phyloP scores from a whole-genome alignment of 2,113 vertebrate genomes.

The Cygnus buccinator region DNA sequence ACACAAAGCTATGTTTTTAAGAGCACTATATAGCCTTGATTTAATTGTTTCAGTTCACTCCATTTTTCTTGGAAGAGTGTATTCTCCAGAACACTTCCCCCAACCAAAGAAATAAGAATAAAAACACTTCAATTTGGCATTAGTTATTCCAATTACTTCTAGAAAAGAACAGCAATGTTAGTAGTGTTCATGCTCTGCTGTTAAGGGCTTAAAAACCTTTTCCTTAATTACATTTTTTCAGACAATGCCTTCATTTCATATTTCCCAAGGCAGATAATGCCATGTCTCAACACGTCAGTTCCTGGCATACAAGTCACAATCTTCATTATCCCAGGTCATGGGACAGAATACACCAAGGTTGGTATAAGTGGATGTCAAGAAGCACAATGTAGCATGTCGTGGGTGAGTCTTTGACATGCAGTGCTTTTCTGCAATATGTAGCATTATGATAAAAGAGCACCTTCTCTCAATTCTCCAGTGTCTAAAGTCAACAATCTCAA shows the following conservation, averaged over 20 bases:
- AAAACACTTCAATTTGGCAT: not conserved
- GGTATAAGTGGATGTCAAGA: constrained; percentile 22
- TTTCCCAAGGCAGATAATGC: constrained; percentile 53
- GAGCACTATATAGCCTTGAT: not conserved
- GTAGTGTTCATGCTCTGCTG: not conserved
- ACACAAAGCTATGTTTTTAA: constrained; percentile 15
- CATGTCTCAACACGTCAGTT: constrained; percentile 22
- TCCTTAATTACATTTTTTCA: constrained; percentile 43
- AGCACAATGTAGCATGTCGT: not conserved
- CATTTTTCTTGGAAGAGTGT: not conserved
- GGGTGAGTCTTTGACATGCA: not conserved
- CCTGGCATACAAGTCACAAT: not conserved
- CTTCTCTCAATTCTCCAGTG: not conserved
- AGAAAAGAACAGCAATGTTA: not conserved
- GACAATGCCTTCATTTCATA: constrained; percentile 24
- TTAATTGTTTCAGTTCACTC: constrained; percentile 1
- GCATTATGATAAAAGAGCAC: not conserved
- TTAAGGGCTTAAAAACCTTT: constrained; percentile 23
- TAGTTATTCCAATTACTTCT: not conserved
- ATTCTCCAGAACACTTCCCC: not conserved
- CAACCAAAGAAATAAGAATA: not conserved
- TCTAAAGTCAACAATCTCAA: not conserved
- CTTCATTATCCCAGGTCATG: constrained; percentile 19
- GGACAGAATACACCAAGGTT: not conserved
- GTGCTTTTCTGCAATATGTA: not conserved